Percentiles rank a stretch among this genome's conserved stretches.
Evolutionary conservation across 2,113 vertebrate genomes (phyloP).

Genomic region (Arvicanthis niloticus): DNA sequence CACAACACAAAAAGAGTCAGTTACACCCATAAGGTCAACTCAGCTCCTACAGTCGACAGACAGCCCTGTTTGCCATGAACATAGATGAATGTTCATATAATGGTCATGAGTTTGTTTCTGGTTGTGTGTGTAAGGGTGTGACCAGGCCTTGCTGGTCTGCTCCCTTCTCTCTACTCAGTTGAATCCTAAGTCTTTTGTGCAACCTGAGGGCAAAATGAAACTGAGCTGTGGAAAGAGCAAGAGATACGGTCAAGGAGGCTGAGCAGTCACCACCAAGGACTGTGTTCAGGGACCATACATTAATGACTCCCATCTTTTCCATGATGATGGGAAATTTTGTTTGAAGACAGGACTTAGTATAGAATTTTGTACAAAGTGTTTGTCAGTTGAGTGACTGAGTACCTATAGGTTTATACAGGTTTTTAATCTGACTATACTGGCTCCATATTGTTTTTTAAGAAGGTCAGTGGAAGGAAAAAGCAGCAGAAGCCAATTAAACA

Average conservation of each 20-base stretch:
- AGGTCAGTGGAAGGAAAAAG: neutral
- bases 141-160: neutral
- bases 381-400: conserved; percentile 9
- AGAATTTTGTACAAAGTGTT: neutral
- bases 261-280: neutral
- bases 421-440: neutral
- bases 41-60: neutral
- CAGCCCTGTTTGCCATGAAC: no score
- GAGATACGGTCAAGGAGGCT: neutral
- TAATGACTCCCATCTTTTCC: neutral
- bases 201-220: conserved; percentile 29
- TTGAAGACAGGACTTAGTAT: conserved; percentile 20
- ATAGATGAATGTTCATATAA: no score
- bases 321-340: neutral
- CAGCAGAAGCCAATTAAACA: neutral
- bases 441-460: neutral
- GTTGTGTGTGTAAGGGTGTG: neutral
- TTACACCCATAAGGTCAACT: neutral
- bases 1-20: neutral
- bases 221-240: neutral
- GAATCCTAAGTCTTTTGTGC: conserved; percentile 37
- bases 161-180: neutral
- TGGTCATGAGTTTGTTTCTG: neutral
- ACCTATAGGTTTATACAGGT: neutral
- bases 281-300: neutral